Evolutionary conservation across 2,113 vertebrate species (phyloP).

Genomic region (Menidia beryllina): DNA sequence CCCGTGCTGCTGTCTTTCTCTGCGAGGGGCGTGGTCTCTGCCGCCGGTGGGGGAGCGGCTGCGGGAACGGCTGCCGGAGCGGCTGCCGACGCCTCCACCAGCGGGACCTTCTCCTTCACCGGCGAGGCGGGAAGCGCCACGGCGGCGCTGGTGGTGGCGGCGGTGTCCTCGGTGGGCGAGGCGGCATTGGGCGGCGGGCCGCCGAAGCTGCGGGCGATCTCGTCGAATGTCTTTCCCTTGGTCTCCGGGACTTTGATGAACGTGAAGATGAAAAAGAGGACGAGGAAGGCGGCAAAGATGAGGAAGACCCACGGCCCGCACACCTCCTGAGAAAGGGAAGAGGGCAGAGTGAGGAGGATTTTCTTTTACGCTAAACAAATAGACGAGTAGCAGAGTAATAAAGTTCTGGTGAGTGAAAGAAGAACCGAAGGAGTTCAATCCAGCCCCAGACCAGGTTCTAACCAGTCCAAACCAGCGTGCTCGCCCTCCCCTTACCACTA

Average conservation of each 20-base stretch:
- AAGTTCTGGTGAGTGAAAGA: not conserved
- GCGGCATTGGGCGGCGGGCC: conserved; percentile 8
- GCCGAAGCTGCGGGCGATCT: conserved; percentile 87
- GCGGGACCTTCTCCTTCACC: conserved; percentile 78
- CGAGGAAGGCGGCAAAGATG: conserved; percentile 87
- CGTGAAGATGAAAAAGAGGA: conserved; percentile 93
- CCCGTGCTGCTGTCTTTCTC: conserved; percentile 52
- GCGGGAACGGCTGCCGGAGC: not conserved
- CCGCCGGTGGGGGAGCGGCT: not conserved
- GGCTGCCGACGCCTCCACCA: conserved; percentile 63
- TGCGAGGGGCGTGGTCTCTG: conserved; percentile 55
- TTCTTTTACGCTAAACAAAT: not conserved
- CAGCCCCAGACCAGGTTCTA: not conserved
- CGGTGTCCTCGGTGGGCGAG: conserved; percentile 32
- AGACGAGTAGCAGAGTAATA: not conserved
- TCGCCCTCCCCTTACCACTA: conserved; percentile 74
- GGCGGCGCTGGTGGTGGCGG: conserved; percentile 69
- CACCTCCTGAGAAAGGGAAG: conserved; percentile 70
- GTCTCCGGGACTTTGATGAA: conserved; percentile 96
- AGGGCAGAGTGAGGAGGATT: not conserved
- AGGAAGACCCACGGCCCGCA: conserved; percentile 92
- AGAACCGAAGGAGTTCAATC: not conserved
- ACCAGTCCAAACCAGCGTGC: not conserved
- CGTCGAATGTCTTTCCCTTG: conserved; percentile 94
- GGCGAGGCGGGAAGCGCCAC: conserved; percentile 46